A percentile compares a stretch with the other conserved stretches of the same genome.
Conservation (phyloP, 2,888 invertebrate genomes). For the Tachina fera region DNA sequence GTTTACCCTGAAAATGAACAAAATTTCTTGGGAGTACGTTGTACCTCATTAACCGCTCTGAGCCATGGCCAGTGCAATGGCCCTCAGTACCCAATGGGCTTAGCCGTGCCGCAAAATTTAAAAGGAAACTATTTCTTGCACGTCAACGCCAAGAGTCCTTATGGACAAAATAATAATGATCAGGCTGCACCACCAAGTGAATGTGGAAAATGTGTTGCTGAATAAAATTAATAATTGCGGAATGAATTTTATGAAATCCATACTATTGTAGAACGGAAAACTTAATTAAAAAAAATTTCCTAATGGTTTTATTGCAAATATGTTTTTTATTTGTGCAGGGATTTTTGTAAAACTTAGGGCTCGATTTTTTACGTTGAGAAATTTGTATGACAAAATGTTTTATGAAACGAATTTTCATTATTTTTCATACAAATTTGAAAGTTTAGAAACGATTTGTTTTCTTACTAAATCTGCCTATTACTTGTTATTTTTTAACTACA, state of each 20-base stretch:
- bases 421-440: too few species aligned
- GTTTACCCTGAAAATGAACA: conserved; percentile 76
- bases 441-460: too few species aligned
- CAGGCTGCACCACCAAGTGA: conserved; percentile 3
- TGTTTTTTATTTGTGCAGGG: too few species aligned
- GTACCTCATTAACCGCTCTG: conserved; percentile 73
- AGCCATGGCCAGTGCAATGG: conserved; percentile 72
- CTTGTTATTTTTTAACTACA: too few species aligned
- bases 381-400: too few species aligned
- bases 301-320: neutral
- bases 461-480: too few species aligned
- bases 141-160: conserved; percentile 73
- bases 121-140: conserved; percentile 76
- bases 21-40: conserved; percentile 75
- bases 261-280: neutral
- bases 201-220: conserved; percentile 41
- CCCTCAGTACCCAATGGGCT: conserved; percentile 74
- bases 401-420: too few species aligned
- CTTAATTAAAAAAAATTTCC: neutral
- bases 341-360: too few species aligned
- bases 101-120: conserved; percentile 67
- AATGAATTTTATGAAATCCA: neutral
- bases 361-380: too few species aligned
- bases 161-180: conserved; percentile 72
- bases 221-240: neutral